These are phyloP conservation scores for Heliocidaris tuberculata DNA, from an alignment of 35 echinoderm and acorn worm species.

Conservation along the genomic window DNA sequence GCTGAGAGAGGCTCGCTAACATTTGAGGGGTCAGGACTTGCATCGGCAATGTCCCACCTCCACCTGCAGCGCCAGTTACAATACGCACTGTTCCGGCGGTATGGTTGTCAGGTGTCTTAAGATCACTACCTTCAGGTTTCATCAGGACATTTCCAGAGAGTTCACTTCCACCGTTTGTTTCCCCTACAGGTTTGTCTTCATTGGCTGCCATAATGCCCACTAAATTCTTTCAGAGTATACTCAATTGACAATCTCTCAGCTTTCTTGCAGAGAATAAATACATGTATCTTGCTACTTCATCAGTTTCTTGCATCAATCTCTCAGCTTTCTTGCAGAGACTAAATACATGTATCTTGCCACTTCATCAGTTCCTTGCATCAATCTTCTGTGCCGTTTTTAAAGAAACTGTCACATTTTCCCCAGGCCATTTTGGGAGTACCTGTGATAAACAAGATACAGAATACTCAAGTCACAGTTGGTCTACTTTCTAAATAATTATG, in stretches of 20 bases:
- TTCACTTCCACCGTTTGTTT: slow-evolving; percentile 47
- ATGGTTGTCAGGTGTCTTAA: background rate
- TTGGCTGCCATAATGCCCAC: background rate
- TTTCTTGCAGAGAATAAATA: background rate
- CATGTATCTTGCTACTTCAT: background rate
- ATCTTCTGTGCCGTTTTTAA: background rate
- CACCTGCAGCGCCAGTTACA: background rate
- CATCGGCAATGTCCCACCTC: background rate
- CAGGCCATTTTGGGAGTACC: background rate
- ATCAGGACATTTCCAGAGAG: background rate
- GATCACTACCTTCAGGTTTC: background rate
- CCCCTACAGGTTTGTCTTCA: background rate
- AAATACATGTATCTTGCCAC: background rate
- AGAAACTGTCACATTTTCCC: background rate
- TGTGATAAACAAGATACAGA: background rate
- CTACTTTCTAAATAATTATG: too few species aligned
- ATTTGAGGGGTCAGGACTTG: slow-evolving; percentile 47
- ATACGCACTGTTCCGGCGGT: background rate
- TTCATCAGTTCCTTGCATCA: background rate
- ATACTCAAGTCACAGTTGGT: too few species aligned
- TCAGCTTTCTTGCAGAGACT: background rate
- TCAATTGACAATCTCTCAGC: background rate
- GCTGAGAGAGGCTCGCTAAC: background rate
- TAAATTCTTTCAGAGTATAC: background rate
- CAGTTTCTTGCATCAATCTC: too few species aligned